Evolutionary conservation across 2,113 vertebrate genomes (phyloP).

Genomic region (Xyrauchen texanus): DNA sequence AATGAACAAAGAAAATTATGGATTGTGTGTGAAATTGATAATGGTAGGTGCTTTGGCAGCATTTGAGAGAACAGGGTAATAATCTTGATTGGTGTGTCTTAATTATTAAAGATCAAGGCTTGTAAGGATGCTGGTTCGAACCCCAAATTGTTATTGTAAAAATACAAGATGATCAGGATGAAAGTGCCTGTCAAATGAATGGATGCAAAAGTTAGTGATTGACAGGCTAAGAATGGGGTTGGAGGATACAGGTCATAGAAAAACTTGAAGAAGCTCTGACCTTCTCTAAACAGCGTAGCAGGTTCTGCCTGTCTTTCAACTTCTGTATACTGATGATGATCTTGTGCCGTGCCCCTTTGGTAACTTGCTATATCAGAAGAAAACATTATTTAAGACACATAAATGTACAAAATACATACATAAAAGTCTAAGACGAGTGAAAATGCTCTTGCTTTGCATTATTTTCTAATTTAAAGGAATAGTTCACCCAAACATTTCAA

Average conservation of each 20-base stretch:
- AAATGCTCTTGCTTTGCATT: too few species aligned
- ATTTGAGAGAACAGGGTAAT: neutral
- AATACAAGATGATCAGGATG: too few species aligned
- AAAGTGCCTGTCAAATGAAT: too few species aligned
- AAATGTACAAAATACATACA: too few species aligned
- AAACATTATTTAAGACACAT: neutral
- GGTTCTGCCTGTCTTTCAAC: constrained; percentile 92
- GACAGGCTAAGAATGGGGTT: neutral
- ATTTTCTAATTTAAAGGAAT: too few species aligned
- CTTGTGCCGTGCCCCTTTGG: constrained; percentile 98
- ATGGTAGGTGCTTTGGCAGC: neutral
- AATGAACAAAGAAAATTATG: neutral
- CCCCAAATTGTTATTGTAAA: neutral
- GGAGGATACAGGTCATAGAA: neutral
- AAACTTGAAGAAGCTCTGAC: constrained; percentile 71
- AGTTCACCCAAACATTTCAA: too few species aligned
- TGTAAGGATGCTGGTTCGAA: neutral
- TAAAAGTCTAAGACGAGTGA: too few species aligned
- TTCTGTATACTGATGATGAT: constrained; percentile 99
- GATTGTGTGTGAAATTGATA: neutral
- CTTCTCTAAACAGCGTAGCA: constrained; percentile 95
- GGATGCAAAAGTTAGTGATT: too few species aligned
- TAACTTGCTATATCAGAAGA: constrained; percentile 84
- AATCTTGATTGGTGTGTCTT: too few species aligned
- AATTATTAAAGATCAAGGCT: neutral